phyloP scores from a whole-genome alignment of 2,888 invertebrate genomes.

The Atethmia centrago region DNA sequence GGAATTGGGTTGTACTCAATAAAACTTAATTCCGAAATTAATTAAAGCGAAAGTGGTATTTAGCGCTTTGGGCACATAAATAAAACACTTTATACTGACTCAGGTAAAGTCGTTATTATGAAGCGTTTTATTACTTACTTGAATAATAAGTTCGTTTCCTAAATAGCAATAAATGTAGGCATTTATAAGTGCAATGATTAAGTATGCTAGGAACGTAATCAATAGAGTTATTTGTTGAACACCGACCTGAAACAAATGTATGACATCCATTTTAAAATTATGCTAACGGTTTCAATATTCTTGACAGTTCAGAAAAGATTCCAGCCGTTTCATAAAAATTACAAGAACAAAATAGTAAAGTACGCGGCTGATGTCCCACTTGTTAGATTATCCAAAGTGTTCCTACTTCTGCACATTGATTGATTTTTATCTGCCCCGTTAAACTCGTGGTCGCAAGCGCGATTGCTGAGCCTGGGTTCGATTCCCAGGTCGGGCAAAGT shows the following conservation, averaged over 20 bases:
- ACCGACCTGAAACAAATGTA: conserved; percentile 72
- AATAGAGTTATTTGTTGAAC: conserved; percentile 74
- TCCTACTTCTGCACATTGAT: not conserved
- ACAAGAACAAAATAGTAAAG: not conserved
- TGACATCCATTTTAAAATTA: not conserved
- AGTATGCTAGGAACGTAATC: conserved; percentile 77
- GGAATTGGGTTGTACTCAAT: not conserved
- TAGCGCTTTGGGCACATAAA: too few species aligned
- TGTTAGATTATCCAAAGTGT: not conserved
- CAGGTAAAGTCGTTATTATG: not conserved
- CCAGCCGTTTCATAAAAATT: not conserved
- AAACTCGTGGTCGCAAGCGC: not conserved
- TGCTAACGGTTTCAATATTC: not conserved
- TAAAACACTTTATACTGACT: not conserved
- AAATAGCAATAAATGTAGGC: conserved; percentile 84
- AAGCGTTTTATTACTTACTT: conserved; percentile 72
- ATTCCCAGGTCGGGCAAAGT: too few species aligned
- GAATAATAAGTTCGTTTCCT: conserved; percentile 80
- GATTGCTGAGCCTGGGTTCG: not conserved
- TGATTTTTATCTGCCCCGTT: not conserved
- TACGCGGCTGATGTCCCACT: not conserved
- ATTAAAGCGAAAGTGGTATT: too few species aligned
- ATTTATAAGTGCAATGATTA: conserved; percentile 78
- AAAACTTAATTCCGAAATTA: too few species aligned
- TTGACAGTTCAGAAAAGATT: not conserved